Conservation (phyloP, 2,888 invertebrate species). For the Calameuta filiformis region DNA sequence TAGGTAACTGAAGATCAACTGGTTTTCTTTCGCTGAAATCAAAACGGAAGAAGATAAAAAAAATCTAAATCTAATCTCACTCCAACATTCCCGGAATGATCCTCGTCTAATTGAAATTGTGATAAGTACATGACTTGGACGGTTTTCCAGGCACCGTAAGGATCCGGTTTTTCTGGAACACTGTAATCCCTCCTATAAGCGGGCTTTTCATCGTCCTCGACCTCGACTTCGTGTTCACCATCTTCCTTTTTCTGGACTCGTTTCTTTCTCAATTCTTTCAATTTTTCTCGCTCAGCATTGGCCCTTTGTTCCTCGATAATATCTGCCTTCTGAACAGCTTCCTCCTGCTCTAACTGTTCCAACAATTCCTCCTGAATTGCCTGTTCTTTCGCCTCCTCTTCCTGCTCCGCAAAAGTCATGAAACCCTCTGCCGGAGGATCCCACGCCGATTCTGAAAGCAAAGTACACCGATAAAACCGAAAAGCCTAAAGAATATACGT, state of each 20-base stretch:
- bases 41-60: background rate
- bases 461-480: background rate
- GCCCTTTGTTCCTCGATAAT: constrained; percentile 59
- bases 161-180: constrained; percentile 73
- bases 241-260: constrained; percentile 66
- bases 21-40: constrained; percentile 67
- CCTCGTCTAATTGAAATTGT: background rate
- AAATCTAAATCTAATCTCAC: background rate
- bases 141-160: constrained; percentile 83
- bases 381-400: constrained; percentile 67
- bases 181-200: constrained; percentile 68
- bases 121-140: constrained; percentile 72
- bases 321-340: constrained; percentile 63
- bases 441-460: constrained; percentile 79
- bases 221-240: constrained; percentile 24
- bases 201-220: constrained; percentile 53
- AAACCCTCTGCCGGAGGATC: constrained; percentile 80
- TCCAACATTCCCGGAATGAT: background rate
- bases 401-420: constrained; percentile 75
- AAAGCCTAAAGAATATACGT: background rate
- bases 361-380: constrained; percentile 66
- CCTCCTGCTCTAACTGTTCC: constrained; percentile 67
- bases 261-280: constrained; percentile 64
- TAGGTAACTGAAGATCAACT: constrained; percentile 80
- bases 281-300: constrained; percentile 53